phyloP scores from a whole-genome alignment of 2,888 invertebrate genomes.

The Megamerina dolium region DNA sequence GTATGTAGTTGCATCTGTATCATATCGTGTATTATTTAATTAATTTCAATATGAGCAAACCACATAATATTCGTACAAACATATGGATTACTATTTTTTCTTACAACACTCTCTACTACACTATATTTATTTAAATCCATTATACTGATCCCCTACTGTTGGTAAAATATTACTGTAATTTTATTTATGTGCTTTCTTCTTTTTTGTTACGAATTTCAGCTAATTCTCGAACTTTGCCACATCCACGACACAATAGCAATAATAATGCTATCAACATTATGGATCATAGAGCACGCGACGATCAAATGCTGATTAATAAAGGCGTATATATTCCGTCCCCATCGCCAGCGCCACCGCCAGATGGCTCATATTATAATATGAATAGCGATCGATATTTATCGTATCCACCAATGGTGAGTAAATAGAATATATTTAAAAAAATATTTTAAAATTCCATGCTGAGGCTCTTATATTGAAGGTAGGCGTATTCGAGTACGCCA shows the following conservation, averaged over 20 bases:
- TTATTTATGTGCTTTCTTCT: slow-evolving; percentile 1
- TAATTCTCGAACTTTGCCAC: slow-evolving; percentile 48
- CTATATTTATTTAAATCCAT: no score
- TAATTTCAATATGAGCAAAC: no score
- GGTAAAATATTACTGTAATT: no score
- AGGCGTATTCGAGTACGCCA: no score
- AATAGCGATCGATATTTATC: slow-evolving; percentile 72
- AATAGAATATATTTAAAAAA: no score
- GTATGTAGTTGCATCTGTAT: no score
- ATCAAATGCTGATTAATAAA: slow-evolving; percentile 49
- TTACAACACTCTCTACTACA: no score
- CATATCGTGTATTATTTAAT: no score
- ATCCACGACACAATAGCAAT: slow-evolving; percentile 47
- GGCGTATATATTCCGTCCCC: slow-evolving; percentile 51
- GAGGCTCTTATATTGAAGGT: no score
- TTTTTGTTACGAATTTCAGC: slow-evolving; percentile 29
- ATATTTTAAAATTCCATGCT: no score
- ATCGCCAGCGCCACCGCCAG: slow-evolving; percentile 69
- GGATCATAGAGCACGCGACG: slow-evolving; percentile 46
- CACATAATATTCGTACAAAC: no score
- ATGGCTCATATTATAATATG: slow-evolving; percentile 77
- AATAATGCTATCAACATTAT: slow-evolving; percentile 36
- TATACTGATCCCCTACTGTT: not conserved
- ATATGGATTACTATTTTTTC: no score
- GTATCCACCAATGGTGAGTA: slow-evolving; percentile 62